These are phyloP conservation scores for Drosophila seguyi DNA, from an alignment of 1,140 invertebrate genomes.

Conservation along the genomic window DNA sequence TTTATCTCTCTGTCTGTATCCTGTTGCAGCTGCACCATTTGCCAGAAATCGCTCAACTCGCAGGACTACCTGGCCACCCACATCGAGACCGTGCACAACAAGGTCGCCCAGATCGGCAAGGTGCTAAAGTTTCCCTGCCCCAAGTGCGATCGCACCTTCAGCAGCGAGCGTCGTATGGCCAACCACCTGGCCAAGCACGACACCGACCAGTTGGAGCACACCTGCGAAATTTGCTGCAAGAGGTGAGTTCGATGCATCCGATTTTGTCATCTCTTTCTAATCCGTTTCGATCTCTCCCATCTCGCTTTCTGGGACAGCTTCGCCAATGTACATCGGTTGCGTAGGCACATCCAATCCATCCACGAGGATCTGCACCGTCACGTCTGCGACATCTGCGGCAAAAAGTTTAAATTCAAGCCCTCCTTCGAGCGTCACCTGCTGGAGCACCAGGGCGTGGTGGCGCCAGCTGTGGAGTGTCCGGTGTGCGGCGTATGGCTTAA, in stretches of 20 bases:
- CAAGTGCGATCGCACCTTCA: conserved; percentile 75
- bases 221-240: conserved; percentile 73
- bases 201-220: conserved; percentile 67
- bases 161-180: conserved; percentile 60
- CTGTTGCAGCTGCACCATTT: conserved; percentile 65
- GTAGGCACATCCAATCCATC: conserved; percentile 73
- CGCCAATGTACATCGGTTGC: conserved; percentile 66
- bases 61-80: conserved; percentile 74
- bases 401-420: conserved; percentile 79
- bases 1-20: not conserved
- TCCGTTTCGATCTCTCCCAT: not conserved
- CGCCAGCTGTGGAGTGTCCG: conserved; percentile 68
- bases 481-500: conserved; percentile 76
- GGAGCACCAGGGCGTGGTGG: conserved; percentile 74
- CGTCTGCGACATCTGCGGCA: conserved; percentile 80
- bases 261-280: not conserved
- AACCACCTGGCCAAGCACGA: conserved; percentile 75
- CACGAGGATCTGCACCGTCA: conserved; percentile 75
- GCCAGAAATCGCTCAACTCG: conserved; percentile 75
- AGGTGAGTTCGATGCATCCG: conserved; percentile 38
- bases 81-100: conserved; percentile 75
- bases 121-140: conserved; percentile 63
- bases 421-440: conserved; percentile 73
- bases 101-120: conserved; percentile 61
- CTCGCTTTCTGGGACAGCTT: conserved; percentile 42